Base-by-base conservation (phyloP, 1,140 invertebrate genomes). In the Marisa cornuarietis region DNA sequence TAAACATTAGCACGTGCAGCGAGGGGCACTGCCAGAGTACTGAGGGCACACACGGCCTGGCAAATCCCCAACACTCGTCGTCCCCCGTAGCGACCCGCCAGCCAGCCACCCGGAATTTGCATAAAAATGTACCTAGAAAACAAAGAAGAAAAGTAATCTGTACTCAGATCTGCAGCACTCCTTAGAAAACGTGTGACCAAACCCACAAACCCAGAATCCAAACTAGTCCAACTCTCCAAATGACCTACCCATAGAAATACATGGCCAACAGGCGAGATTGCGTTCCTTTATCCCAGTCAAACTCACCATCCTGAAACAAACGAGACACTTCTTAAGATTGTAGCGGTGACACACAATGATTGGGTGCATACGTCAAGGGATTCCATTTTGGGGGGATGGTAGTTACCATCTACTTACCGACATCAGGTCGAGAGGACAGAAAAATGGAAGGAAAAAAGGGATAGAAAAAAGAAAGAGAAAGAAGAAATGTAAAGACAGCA, bases 201-300 rank as follows among this genome's bases (percentile, higher is more conserved):
- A 42, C 31, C 31, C 31, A 42, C 31, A 6, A 42, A 42, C 31
- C 2, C 31, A 42, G 3, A 42, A 42, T 42, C 31, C 31, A 42
- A 42, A 42, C 31, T 42, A 2, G 31, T 42, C 31, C 31, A 42
- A 42, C 31, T 42, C 31, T 42, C 31, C 2, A 83, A 92, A 94
- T 13, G 92, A 93, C 92, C 85, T 94, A 95, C 0, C 94, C 94
- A 91, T 94, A 95, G 83, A 97, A 98, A 91, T 97, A 97, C 1
- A 96, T 95, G 85, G 95, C 95, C 24, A 97, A 90, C 49, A 98
- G 93, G 14, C 95, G 88, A 6, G 96, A 96, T 91, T 95, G 94
- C 14, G 94, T 93, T 84, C 93, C 93, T 1, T 94, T 93, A 85
- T 94, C 94, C 96, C 96, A 97, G 76, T 94, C 93, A 87, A 97